Conservation (phyloP, 2,888 invertebrate genomes). For the Epirrita christyi region DNA sequence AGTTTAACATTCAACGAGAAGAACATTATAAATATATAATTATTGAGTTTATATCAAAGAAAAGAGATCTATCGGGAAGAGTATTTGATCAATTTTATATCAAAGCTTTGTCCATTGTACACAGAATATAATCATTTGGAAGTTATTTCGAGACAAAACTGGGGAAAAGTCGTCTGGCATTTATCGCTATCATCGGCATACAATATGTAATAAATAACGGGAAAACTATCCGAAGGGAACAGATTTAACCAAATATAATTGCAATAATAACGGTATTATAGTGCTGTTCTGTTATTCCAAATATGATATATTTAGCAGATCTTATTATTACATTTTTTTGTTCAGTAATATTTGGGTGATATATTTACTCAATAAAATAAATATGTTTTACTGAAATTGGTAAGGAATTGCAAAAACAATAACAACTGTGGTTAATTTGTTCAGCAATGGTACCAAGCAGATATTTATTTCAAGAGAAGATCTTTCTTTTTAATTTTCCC, state of each 20-base stretch:
- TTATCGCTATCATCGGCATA: conserved; percentile 28
- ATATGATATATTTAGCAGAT: conserved; percentile 4
- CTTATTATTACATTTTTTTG: too few relatives aligned
- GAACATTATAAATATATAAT: neutral
- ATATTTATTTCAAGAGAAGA: too few relatives aligned
- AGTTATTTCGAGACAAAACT: conserved; percentile 16
- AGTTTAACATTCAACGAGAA: neutral
- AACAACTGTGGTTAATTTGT: too few relatives aligned
- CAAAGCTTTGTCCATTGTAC: neutral
- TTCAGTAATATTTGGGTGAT: too few relatives aligned
- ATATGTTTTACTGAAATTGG: too few relatives aligned
- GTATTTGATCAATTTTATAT: neutral
- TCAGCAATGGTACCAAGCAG: too few relatives aligned
- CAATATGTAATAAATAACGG: conserved; percentile 37
- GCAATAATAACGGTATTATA: conserved; percentile 29
- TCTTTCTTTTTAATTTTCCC: too few relatives aligned
- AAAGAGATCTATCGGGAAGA: neutral
- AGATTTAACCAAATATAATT: conserved; percentile 29
- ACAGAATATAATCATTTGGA: neutral
- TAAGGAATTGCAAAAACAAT: too few relatives aligned
- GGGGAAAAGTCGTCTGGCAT: conserved; percentile 16
- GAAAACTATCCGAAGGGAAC: conserved; percentile 24
- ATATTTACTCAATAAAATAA: too few relatives aligned
- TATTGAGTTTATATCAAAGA: neutral
- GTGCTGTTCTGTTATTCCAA: conserved; percentile 23